These are phyloP conservation scores for Cyrtorhinus lividipennis DNA, from an alignment of 1,140 invertebrate species.

Conservation along the genomic window DNA sequence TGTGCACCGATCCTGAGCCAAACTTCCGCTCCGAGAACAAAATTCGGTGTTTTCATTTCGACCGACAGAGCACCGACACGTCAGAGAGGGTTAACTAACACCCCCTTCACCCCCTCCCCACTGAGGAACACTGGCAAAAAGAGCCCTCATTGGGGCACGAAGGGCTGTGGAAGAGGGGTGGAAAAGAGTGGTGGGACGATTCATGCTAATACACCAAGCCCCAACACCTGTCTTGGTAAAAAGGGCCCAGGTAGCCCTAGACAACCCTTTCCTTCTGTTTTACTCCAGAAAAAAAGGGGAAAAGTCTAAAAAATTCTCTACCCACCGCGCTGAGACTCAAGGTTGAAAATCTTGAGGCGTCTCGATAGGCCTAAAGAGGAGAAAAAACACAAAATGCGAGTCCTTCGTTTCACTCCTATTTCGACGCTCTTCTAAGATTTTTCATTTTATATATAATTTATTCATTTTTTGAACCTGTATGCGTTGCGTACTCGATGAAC, in stretches of 20 bases:
- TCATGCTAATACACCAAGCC: background rate
- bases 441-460: background rate
- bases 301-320: background rate
- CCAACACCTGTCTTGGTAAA: background rate
- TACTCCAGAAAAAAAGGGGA: background rate
- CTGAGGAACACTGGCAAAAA: background rate
- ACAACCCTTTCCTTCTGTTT: slow-evolving; percentile 4
- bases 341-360: background rate
- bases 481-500: no score
- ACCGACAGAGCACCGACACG: background rate
- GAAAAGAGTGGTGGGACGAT: background rate
- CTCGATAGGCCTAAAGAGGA: background rate
- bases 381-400: no score
- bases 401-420: no score
- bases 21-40: background rate
- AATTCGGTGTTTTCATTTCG: background rate
- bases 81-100: background rate
- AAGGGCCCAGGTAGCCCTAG: background rate
- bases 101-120: background rate
- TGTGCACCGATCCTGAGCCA: background rate
- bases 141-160: background rate
- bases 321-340: background rate
- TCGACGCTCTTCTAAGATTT: background rate
- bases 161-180: background rate
- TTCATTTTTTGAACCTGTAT: no score